Conservation (phyloP, 1,140 invertebrate genomes). For the Psix sp. region DNA sequence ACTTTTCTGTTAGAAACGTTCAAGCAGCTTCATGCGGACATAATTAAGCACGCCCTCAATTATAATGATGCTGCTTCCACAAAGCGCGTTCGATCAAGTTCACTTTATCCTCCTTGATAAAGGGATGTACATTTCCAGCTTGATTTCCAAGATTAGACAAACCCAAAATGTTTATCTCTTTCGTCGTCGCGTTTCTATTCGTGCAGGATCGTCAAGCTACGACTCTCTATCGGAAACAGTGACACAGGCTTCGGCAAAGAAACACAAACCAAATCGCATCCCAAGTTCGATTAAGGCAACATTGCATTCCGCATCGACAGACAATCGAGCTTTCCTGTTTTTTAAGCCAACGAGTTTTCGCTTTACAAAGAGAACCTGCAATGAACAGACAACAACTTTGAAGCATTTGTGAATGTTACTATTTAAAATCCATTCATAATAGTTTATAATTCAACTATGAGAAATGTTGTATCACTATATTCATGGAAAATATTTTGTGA, state of each 20-base stretch:
- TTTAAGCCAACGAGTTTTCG: no score
- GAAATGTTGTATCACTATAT: no score
- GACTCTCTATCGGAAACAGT: slow-evolving; percentile 30
- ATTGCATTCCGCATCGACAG: background rate
- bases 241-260: slow-evolving; percentile 6
- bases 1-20: slow-evolving; percentile 37
- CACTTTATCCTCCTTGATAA: slow-evolving; percentile 49
- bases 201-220: slow-evolving; percentile 25
- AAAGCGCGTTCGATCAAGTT: slow-evolving; percentile 45
- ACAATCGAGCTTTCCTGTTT: no score
- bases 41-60: slow-evolving; percentile 54
- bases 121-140: slow-evolving; percentile 40
- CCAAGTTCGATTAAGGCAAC: background rate
- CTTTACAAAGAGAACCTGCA: no score
- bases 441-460: no score
- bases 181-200: background rate
- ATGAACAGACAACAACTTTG: no score
- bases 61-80: slow-evolving; percentile 49
- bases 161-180: slow-evolving; percentile 12
- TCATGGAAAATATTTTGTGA: no score
- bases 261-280: slow-evolving; percentile 26
- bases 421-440: no score
- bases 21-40: slow-evolving; percentile 45
- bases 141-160: slow-evolving; percentile 39
- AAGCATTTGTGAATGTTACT: no score